Conservation (phyloP, 2,888 invertebrate genomes). For the Clivina fossor region DNA sequence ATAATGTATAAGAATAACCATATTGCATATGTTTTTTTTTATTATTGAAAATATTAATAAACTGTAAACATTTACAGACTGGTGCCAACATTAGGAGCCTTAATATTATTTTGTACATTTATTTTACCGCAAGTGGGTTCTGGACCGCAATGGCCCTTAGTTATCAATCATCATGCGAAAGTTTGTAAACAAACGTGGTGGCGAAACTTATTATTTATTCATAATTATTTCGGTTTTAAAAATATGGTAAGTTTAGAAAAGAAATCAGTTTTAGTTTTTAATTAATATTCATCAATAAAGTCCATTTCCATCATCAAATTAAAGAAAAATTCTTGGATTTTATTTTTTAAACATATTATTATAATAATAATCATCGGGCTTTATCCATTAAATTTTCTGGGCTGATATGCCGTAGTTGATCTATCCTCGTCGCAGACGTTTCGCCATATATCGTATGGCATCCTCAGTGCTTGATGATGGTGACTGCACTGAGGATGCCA, state of each 20-base stretch:
- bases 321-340: no score
- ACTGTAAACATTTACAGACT: slow-evolving; percentile 52
- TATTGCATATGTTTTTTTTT: slow-evolving; percentile 17
- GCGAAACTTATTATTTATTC: slow-evolving; percentile 70
- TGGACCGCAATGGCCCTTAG: slow-evolving; percentile 71
- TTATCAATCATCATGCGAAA: slow-evolving; percentile 66
- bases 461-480: no score
- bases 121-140: slow-evolving; percentile 63
- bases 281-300: no score
- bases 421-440: no score
- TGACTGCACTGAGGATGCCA: no score
- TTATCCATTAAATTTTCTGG: no score
- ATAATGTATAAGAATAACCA: not conserved
- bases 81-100: slow-evolving; percentile 64
- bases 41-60: slow-evolving; percentile 6
- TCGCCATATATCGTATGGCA: no score
- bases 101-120: slow-evolving; percentile 68
- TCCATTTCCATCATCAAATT: no score
- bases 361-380: no score
- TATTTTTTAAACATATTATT: no score
- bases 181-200: slow-evolving; percentile 71
- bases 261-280: slow-evolving; percentile 6
- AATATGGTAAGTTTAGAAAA: slow-evolving; percentile 64
- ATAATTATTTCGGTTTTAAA: slow-evolving; percentile 72
- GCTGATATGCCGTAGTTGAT: no score